Base-by-base conservation (phyloP, 2,113 vertebrate species). In the Hystrix brachyura region DNA sequence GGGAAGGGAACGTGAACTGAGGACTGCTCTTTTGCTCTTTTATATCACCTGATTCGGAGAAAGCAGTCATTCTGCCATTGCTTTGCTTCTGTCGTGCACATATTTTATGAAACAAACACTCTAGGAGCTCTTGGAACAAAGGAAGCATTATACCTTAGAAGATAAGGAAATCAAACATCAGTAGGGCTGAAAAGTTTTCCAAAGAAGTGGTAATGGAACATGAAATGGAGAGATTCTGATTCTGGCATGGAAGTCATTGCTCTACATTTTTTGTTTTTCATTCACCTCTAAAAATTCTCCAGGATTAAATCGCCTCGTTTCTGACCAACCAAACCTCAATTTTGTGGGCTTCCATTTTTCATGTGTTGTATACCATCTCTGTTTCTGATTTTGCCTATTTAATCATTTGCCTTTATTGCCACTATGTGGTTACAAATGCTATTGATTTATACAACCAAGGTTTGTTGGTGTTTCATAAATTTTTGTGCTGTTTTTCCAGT, bases 191-290 rank as follows among this genome's bases (percentile, higher is more conserved):
- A n/a, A 93, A 7, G 19, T 89, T 93, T 85, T 91, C 82, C 89
- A 71, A 81, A 55, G 46, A 46, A 74, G 32, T 46, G 38, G 69
- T 79, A 55, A 1, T 81, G 76, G 46, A 71, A 76, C 19, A 43
- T 81, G 91, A 95, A 94, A 51, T 57, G 34, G 25, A 94, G 55
- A 55, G 76, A 38, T 84, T 71, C 64, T 72, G 25, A 84, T 65
- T 90, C 32, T 48, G 17, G 38, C 88, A 53, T 82, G 21, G 32
- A 76, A 76, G 18, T 65, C 92, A n/a, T 43, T 14, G 21, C 17
- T 32, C 29, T 18, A 1, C 15, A 25, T 51, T 76, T 46, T 76
- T 1, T 51, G 14, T 59, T 79, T 87, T 94, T 43, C 62, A 32
- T 74, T 76, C 51, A 34, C 38, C 13, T 95, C n/a, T 93, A 89